Base-by-base conservation (phyloP, 2,797 vertebrate genomes). In the Rhynchonycteris naso region DNA sequence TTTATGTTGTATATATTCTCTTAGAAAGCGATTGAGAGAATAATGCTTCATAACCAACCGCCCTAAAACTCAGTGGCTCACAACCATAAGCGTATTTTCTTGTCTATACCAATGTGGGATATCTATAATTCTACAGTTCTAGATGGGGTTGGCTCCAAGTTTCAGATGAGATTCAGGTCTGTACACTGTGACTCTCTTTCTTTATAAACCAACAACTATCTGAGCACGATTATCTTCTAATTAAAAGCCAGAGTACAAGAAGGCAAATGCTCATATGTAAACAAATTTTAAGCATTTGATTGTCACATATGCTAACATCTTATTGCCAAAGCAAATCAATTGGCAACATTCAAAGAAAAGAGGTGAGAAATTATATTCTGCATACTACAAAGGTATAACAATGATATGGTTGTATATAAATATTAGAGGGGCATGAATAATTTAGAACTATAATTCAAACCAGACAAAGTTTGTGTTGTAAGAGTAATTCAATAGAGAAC, bases 371-470 rank as follows among this genome's bases (percentile, higher is more conserved):
- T 96, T 89, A 43, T 50, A 75, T 16, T 88, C 26, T 61, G 5
- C 38, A 83, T 14, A 47, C 26, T 43, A 89, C 14, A 66, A 86
- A 89, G 5, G n/a, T 38, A 91, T 72, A 26, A n/a, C 21, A 79
- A 66, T 74, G 80, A 33, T 38, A 33, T 47, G 43, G 33, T 68
- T 82, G 11, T 74, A 85, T 74, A 89, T 63, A 47, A 47, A 28
- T 38, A 75, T 54, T 61, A 86, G 50, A 82, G 2, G 4, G 7
- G 0, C n/a, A 86, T 80, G 72, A 83, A 87, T 93, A 86, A 75
- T 86, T 95, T 94, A 89, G 30, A 75, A 21, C 47, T 79, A 43
- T 86, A 93, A 75, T 58, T 94, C 65, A 91, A 59, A 75, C 61
- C 6, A 47, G 19, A 21, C 38, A 90, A 22, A 59, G 12, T 24